Evolutionary conservation across 2,888 invertebrate genomes (phyloP).

Genomic region (Mesorhabditis sp.): DNA sequence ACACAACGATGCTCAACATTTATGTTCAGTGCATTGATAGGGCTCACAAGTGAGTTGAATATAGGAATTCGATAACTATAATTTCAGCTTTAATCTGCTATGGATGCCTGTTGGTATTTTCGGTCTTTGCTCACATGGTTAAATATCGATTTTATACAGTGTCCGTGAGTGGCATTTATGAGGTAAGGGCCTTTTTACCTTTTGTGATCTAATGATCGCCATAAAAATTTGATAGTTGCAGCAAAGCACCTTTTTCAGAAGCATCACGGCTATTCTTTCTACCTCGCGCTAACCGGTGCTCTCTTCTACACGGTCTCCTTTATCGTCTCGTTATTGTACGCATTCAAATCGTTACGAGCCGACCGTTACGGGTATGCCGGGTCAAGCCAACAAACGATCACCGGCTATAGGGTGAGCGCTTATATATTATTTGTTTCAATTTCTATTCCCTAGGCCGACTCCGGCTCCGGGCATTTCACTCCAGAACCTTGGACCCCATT

Average conservation of each 20-base stretch:
- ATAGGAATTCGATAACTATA: not conserved
- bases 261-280: slow-evolving; percentile 53
- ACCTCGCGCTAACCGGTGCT: slow-evolving; percentile 38
- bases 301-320: slow-evolving; percentile 31
- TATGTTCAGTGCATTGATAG: slow-evolving; percentile 14
- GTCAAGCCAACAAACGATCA: slow-evolving; percentile 16
- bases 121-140: slow-evolving; percentile 52
- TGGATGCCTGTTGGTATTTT: slow-evolving; percentile 40
- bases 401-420: slow-evolving; percentile 16
- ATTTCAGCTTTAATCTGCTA: slow-evolving; percentile 33
- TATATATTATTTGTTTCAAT: not conserved
- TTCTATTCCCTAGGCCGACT: not conserved
- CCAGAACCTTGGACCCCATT: not conserved
- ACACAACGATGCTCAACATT: slow-evolving; percentile 13
- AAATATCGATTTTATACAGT: slow-evolving; percentile 56
- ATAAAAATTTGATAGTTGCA: not conserved
- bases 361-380: slow-evolving; percentile 12
- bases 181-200: slow-evolving; percentile 25
- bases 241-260: slow-evolving; percentile 35
- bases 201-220: not conserved
- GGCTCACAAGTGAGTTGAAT: slow-evolving; percentile 21
- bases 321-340: slow-evolving; percentile 30
- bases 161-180: slow-evolving; percentile 55
- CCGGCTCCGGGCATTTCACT: not conserved
- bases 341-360: slow-evolving; percentile 10